Evolutionary conservation across 2,113 vertebrate genomes (phyloP), one percentile per base, ranked within the genome.

Genomic region (Lophura nycthemera): DNA sequence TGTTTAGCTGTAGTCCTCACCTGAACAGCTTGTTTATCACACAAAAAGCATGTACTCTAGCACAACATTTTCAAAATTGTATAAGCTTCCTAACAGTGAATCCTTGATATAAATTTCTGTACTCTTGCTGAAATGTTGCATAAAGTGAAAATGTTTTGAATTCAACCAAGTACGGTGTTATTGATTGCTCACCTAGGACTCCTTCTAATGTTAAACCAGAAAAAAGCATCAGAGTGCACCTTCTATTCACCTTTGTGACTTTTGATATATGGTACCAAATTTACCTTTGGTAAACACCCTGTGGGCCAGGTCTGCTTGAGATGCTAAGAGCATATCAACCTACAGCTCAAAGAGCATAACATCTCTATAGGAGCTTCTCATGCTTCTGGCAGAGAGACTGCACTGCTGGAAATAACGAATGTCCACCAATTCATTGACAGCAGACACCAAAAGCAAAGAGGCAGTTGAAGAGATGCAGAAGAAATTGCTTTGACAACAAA

Each of bases 401-500:
- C 20, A 14, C 48, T 66, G 38, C 43, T 86, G 38, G n/a, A 94
- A 88, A 74, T 48, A 88, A 75, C 3, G 4, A 3, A 4, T 29
- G 38, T 86, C 24, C 34, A 60, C 32, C 5, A 36, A 69, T 24
- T 45, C 65, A 64, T 17, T 8, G 17, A 38, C 16, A 74, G 36
- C 6, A 69, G 17, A 15, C 48, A 72, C 8, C 20, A 75, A 88
- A 96, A 78, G 27, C 43, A 82, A 73, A 65, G 56, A 87, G 34
- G 29, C 29, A 84, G 43, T 66, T 92, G 89, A 89, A 81, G 8
- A 72, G 14, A 61, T 67, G 50, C 70, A 64, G 47, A 83, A 88
- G 52, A 92, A 95, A 82, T 88, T 78, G 43, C n/a, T 80, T 75
- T 82, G 74, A 89, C 69, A 86, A 52, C 50, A 90, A 86, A 91